Evolutionary conservation across 1,140 invertebrate species (phyloP), one percentile per base, ranked within the genome.

Genomic region (Zaprionus capensis): DNA sequence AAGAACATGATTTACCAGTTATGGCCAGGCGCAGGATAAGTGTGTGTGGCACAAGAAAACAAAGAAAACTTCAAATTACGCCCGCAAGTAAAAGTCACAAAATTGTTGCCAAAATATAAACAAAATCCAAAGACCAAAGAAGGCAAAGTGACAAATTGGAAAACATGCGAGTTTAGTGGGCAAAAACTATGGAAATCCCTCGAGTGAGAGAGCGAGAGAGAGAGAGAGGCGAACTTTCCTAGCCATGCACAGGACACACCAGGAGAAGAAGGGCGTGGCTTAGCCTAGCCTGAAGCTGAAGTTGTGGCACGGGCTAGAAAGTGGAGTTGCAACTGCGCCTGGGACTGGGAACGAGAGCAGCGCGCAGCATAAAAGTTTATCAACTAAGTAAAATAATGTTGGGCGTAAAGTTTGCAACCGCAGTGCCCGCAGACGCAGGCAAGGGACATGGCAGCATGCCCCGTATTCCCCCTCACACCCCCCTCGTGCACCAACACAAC

Each of bases 371-470:
- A 85, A 88, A 88, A 88, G 85, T 88, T 90, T 81, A 88, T 88
- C 85, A 88, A 88, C 85, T 90, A 85, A 90, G 85, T 78, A 85
- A 88, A 88, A 88, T 88, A 88, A 88, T 88, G 85, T 88, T 81
- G 85, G 81, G 85, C 85, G 72, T 82, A 88, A 88, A 88, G 85
- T 88, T 88, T 75, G 59, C 76, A 82, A 77, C 85, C 84, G 85
- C 84, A 87, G 69, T 84, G 84, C 71, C 84, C 81, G 68, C 81
- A 81, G 75, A 77, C 64, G 70, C n/a, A 55, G 63, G 38, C 51
- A 17, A 63, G 66, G 72, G 28, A 74, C 65, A 69, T 46, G 41
- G 6, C n/a, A 46, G 26, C 49, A 38, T n/a, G 46, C 46, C 61
- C 41, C 41, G 11, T 6, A 6, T 17, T 31, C 62, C 49, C 7